These are phyloP conservation scores for Emydocephalus ijimae DNA, from an alignment of 2,113 vertebrate species.

Conservation along the genomic window DNA sequence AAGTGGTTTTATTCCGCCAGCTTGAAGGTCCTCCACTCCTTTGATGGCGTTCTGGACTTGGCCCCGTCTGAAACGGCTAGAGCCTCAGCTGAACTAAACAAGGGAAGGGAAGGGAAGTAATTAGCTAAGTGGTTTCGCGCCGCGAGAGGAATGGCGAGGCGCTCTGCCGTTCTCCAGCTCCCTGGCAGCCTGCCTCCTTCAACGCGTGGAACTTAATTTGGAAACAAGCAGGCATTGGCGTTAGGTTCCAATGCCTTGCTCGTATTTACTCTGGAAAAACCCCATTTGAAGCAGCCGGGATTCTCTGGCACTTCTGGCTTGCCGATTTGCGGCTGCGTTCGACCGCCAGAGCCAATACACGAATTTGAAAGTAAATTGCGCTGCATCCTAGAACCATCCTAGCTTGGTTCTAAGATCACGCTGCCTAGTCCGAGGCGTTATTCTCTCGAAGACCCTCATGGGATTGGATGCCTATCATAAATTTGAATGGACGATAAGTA, in stretches of 20 bases:
- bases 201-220: not conserved
- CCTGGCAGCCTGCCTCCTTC: not conserved
- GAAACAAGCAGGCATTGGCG: not conserved
- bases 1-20: not conserved
- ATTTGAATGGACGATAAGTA: not conserved
- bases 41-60: not conserved
- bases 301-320: not conserved
- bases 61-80: not conserved
- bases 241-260: not conserved
- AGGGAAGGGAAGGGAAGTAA: not conserved
- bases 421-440: not conserved
- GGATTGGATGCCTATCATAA: not conserved
- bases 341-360: too few relatives aligned
- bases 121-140: not conserved
- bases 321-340: too few relatives aligned
- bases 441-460: not conserved
- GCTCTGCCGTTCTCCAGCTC: not conserved
- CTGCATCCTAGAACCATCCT: not conserved
- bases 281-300: not conserved
- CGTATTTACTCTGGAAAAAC: not conserved
- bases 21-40: not conserved
- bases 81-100: not conserved
- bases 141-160: not conserved
- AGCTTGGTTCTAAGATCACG: not conserved
- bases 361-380: not conserved